Percentiles rank a stretch among this genome's conserved stretches.
These are phyloP conservation scores for Penaeus vannamei DNA, from an alignment of 1,140 invertebrate genomes.

Conservation along the genomic window DNA sequence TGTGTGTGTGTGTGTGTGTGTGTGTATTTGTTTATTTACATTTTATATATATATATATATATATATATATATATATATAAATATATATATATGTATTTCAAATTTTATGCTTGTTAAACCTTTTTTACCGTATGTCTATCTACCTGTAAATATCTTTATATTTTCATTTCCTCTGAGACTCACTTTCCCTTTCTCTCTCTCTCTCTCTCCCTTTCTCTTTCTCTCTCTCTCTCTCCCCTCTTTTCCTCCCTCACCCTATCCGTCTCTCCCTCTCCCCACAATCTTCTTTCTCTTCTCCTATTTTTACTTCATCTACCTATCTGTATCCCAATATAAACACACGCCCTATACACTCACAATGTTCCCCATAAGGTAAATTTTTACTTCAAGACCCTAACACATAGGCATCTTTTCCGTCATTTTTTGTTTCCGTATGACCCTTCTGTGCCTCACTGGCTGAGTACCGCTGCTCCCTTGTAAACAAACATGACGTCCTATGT, in stretches of 20 bases:
- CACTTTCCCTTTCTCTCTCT: slow-evolving; percentile 17
- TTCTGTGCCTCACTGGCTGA: too few species aligned
- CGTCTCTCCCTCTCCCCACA: neutral
- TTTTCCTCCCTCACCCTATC: neutral
- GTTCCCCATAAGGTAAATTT: neutral
- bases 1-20: neutral
- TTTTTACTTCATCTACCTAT: neutral
- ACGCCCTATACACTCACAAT: neutral
- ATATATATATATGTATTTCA: neutral
- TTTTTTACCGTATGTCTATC: neutral
- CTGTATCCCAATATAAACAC: neutral
- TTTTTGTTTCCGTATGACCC: neutral
- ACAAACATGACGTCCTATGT: too few species aligned
- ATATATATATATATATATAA: too few species aligned
- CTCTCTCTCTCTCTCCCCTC: neutral
- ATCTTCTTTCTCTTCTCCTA: neutral
- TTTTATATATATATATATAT: too few species aligned
- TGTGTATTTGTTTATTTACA: too few species aligned
- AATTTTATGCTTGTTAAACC: neutral
- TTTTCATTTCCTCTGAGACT: neutral
- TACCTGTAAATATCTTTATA: neutral
- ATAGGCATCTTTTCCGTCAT: too few species aligned
- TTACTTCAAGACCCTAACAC: neutral
- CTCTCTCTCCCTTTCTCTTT: neutral
- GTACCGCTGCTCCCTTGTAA: too few species aligned